Evolutionary conservation across 2,888 invertebrate genomes (phyloP), one percentile per base, ranked within the genome.

Genomic region (Drosophila borealis): DNA sequence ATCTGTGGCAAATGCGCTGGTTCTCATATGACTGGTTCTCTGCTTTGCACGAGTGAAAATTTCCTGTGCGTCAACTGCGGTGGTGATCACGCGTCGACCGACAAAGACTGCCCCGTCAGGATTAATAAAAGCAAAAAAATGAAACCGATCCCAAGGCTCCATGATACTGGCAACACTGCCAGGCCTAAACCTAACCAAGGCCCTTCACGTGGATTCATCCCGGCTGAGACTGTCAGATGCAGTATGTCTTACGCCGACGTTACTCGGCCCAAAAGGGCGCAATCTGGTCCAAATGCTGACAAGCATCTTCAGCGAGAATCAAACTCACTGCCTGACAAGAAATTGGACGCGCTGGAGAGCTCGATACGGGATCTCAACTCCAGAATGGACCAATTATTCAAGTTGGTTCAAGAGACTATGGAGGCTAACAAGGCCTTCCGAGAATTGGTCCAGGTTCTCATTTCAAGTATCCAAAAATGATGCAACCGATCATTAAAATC

Each of bases 341-440:
- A 53, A 13, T 41, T 41, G 29, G 4, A 17, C 13, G 29, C 29
- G 8, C 29, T 66, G 34, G 45, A 46, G 39, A 61, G 56, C 36
- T 42, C 55, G 5, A 61, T 56, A 21, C 17, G 33, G 14, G 67
- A 45, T 29, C 56, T 57, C 11, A 62, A 68, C 41, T 39, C 33
- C 9, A 55, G 66, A 49, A 57, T 68, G 49, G 62, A 63, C 19
- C 48, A 63, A 56, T 17, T 63, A n/a, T 62, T 62, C n/a, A 62
- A 62, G 25, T 11, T 57, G 39, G 29, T 51, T n/a, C 57, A 57
- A 14, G 48, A 59, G 34, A 34, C 34, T 34, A 4, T 34, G 34
- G 34, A 34, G 34, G 34, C 34, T 11, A 63, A 63, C 36, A 55
- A 49, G 8, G 55, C 29, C 9, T 49, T 55, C 34, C 34, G 34